phyloP scores from a whole-genome alignment of 92 coral and sea anemone genomes.

The Pocillopora grandis region DNA sequence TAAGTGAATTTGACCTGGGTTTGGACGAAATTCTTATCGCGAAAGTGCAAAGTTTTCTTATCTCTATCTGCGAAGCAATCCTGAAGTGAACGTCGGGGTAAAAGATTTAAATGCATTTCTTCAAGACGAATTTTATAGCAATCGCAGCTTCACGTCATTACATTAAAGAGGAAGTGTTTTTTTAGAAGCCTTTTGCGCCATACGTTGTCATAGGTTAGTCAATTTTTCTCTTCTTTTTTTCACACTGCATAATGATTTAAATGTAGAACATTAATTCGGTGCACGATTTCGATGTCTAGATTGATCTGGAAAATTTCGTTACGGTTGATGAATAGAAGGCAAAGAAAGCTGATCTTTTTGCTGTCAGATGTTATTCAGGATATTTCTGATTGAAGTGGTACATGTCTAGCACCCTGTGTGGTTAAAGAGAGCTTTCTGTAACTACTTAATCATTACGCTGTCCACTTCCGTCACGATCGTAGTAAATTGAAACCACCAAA shows the following conservation, averaged over 20 bases:
- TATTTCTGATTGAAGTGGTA: neutral
- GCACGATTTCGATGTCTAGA: constrained; percentile 1
- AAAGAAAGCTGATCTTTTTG: neutral
- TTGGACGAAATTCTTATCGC: no score
- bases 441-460: constrained; percentile 8
- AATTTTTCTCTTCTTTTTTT: no score
- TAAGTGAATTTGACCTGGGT: no score
- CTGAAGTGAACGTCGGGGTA: no score
- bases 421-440: constrained; percentile 7
- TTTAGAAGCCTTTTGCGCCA: no score
- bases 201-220: no score
- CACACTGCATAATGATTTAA: neutral
- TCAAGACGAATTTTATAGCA: no score
- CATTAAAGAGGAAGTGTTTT: no score
- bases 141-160: no score
- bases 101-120: no score
- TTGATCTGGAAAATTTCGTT: constrained; percentile 15
- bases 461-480: constrained; percentile 41
- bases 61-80: no score
- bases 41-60: no score
- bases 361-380: neutral
- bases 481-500: constrained; percentile 66
- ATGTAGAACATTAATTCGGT: neutral
- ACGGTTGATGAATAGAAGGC: constrained; percentile 4
- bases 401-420: neutral